Percentiles rank a stretch among this genome's conserved stretches.
Evolutionary conservation across 2,888 invertebrate species (phyloP).

Genomic region (Sussaba pulchella): DNA sequence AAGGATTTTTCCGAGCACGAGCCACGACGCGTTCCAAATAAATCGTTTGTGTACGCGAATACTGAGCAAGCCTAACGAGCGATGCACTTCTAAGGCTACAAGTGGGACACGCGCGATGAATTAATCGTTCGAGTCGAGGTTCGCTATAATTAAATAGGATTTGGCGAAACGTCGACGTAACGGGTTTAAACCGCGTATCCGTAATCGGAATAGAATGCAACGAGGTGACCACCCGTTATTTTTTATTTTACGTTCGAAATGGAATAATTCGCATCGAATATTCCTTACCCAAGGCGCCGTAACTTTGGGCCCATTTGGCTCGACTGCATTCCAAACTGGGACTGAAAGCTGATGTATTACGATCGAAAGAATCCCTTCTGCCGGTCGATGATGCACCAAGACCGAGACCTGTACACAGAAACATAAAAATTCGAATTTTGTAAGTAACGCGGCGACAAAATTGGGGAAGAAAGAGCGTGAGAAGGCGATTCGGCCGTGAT

Average conservation of each 20-base stretch:
- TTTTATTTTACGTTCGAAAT: not conserved
- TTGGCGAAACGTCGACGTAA: slow-evolving; percentile 21
- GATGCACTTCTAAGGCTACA: slow-evolving; percentile 54
- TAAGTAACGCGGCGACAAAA: slow-evolving; percentile 14
- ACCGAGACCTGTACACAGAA: slow-evolving; percentile 83
- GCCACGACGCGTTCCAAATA: slow-evolving; percentile 58
- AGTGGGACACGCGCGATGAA: slow-evolving; percentile 56
- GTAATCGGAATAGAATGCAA: slow-evolving; percentile 42
- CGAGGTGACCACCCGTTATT: slow-evolving; percentile 27
- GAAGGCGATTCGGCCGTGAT: slow-evolving; percentile 5
- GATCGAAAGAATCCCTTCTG: slow-evolving; percentile 92
- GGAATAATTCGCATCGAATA: slow-evolving; percentile 30
- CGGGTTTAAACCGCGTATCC: slow-evolving; percentile 3
- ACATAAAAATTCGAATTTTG: slow-evolving; percentile 40
- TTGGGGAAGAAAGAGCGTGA: not conserved
- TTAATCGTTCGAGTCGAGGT: slow-evolving; percentile 45
- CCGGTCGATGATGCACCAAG: slow-evolving; percentile 87
- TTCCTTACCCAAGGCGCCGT: slow-evolving; percentile 86
- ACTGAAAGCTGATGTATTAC: slow-evolving; percentile 91
- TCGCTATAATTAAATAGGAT: slow-evolving; percentile 32
- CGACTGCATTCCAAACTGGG: slow-evolving; percentile 90
- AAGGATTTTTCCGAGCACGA: slow-evolving; percentile 46
- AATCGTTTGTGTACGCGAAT: slow-evolving; percentile 50
- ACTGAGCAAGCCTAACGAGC: slow-evolving; percentile 20
- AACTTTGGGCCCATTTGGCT: slow-evolving; percentile 87